Evolutionary conservation across 2,797 vertebrate species (phyloP), one percentile per base, ranked within the genome.

Genomic region (Menidia menidia): DNA sequence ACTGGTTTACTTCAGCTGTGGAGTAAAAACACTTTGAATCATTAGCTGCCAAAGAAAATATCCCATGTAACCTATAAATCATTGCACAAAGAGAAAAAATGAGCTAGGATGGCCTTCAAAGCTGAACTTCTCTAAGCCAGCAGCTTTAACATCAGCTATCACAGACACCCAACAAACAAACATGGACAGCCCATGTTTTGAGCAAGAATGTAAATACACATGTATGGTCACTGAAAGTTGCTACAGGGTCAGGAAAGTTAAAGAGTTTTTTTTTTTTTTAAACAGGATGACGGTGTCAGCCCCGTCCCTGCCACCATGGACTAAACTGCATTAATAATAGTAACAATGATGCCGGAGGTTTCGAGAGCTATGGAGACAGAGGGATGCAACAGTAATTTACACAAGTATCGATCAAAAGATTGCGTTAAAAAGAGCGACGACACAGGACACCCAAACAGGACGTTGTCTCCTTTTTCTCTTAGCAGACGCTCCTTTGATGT

Each of bases 1-100:
- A 13, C 60, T 68, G 68, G 13, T 74, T 83, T 75, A 85, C 77
- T 69, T 83, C 61, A 73, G 67, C 50, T 52, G 54, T 62, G 19
- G 45, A 73, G 73, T 75, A 85, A 85, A 88, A 80, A 86, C 73
- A 75, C 80, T 82, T 87, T 58, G 73, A 77, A 88, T 73, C 50
- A 88, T 81, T 87, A 92, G 88, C 91, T 90, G 90, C 90, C 90
- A 88, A 84, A 80, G 64, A 78, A 87, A 80, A 41, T 35, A 75
- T 57, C 60, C 71, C 50, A 69, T 73, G 76, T 78, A 61, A 77
- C 64, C 73, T 83, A 78, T 55, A 86, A 77, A 87, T 81, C 59
- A 87, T 82, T 82, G 80, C 84, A 90, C 73, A 68, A 59, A 68
- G 70, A 62, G 62, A 66, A 60, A 60, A 66, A 61, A 55, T 56